Evolutionary conservation across 2,113 vertebrate genomes (phyloP), one percentile per base, ranked within the genome.

Genomic region (Tursiops truncatus): DNA sequence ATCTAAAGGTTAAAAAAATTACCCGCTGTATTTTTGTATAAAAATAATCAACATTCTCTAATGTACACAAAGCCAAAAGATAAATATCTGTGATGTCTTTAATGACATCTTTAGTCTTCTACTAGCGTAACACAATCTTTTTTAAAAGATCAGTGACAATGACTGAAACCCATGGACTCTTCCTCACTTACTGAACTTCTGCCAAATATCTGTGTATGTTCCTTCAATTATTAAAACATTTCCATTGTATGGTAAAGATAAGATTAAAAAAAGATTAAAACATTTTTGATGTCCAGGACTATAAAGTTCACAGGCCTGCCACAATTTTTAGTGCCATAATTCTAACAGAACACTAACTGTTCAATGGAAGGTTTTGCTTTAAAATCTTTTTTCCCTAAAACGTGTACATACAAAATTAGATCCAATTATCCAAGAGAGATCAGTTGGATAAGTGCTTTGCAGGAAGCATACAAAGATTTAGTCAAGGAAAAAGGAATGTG

Each of bases 31-130:
- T 98, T 98, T 98, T 14, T 41, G 70, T 98, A 99, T 98, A 98
- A 98, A 99, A 99, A 99, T 99, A 99, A 98, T 98, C 97, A 98
- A 98, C 97, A 97, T 98, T 97, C 94, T 98, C 97, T 98, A 98
- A 98, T 98, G 98, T 98, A 98, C 98, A 98, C 97, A 98, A 98
- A 99, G 98, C 98, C 97, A 98, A 99, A 98, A 98, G 98, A 98
- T 99, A 99, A 98, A 98, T 98, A 98, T 98, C 96, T 99, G 97
- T 97, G 98, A 97, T 98, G 96, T 98, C 98, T 98, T 97, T 96
- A 97, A 93, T 96, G 98, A 97, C 98, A 97, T 98, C 98, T 98
- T 98, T 98, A 98, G 98, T 98, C 95, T 98, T 98, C 97, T 97
- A 70, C 97, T 97, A 98, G 98, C 96, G 97, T 94, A 97, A 98